Evolutionary conservation across 2,113 vertebrate species (phyloP), one percentile per base, ranked within the genome.

Genomic region (Notothenia rossii): DNA sequence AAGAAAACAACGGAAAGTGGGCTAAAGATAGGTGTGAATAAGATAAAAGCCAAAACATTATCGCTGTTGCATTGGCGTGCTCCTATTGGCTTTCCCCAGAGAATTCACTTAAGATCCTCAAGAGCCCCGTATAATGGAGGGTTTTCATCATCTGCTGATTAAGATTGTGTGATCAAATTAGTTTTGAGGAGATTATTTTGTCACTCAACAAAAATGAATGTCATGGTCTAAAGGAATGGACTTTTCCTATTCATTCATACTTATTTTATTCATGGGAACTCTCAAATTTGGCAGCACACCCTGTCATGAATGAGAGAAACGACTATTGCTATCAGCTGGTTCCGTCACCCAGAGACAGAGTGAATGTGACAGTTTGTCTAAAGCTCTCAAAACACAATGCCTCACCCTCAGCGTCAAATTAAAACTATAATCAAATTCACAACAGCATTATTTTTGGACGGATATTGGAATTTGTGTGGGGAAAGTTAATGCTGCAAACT

Each of bases 371-470:
- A 15, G 56, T 59, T 65, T 1, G 68, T 48, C 17, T 68, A 48
- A 18, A n/a, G 49, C 13, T 2, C 36, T 56, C 49, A 25, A 4
- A 7, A 75, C 22, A 63, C 15, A 20, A 63, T 5, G 13, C 36
- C 17, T 2, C 48, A 7, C 29, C 18, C 25, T 72, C 49, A 46
- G 12, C 0, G 10, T 13, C 36, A 66, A 17, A 59, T 4, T 10
- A 4, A 20, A 61, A 33, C 61, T 12, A 25, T 20, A 49, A 46
- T 55, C 25, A 79, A 17, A 78, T 36, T 12, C 10, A 14, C 49
- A 59, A 50, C 45, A 54, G 13, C 62, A 55, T 10, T 25, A 59
- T 66, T 84, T 73, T 36, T 20, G 64, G 55, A 17, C 55, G 1
- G 56, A 53, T 60, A 7, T 18, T 61, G 58, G 50, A 68, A 72